These are phyloP conservation scores for Idris sp. DNA, from an alignment of 1,140 invertebrate species.

Conservation along the genomic window DNA sequence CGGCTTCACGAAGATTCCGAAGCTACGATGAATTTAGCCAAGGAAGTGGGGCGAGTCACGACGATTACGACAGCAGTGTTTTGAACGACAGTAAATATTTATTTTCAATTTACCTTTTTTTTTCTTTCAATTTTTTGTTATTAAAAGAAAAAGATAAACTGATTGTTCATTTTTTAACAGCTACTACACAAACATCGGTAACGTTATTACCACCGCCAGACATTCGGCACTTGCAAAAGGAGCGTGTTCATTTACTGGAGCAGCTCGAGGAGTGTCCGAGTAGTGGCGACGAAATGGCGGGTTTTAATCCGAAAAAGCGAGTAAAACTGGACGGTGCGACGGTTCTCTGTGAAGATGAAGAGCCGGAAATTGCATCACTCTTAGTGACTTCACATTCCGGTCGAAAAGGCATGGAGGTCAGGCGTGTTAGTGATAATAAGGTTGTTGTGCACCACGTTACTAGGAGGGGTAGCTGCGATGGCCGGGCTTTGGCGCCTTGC, in stretches of 20 bases:
- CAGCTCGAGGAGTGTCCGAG: constrained; percentile 86
- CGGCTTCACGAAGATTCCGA: constrained; percentile 79
- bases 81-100: constrained; percentile 71
- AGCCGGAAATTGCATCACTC: constrained; percentile 76
- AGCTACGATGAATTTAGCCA: constrained; percentile 83
- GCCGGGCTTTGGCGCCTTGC: constrained; percentile 74
- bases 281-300: constrained; percentile 83
- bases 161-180: constrained; percentile 46
- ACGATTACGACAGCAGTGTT: constrained; percentile 77
- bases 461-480: constrained; percentile 78
- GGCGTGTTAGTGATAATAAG: constrained; percentile 78
- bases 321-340: constrained; percentile 80
- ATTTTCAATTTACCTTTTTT: not conserved
- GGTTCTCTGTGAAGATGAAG: constrained; percentile 77
- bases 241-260: constrained; percentile 83
- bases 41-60: constrained; percentile 81
- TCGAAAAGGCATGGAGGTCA: constrained; percentile 79
- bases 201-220: constrained; percentile 78
- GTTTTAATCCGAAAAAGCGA: constrained; percentile 82
- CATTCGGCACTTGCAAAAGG: constrained; percentile 84
- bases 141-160: too few relatives aligned
- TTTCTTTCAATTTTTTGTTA: too few relatives aligned
- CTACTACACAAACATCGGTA: constrained; percentile 64
- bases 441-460: constrained; percentile 76
- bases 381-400: constrained; percentile 76